These are phyloP conservation scores for Carollia perspicillata DNA, from an alignment of 2,113 vertebrate genomes.

Conservation along the genomic window DNA sequence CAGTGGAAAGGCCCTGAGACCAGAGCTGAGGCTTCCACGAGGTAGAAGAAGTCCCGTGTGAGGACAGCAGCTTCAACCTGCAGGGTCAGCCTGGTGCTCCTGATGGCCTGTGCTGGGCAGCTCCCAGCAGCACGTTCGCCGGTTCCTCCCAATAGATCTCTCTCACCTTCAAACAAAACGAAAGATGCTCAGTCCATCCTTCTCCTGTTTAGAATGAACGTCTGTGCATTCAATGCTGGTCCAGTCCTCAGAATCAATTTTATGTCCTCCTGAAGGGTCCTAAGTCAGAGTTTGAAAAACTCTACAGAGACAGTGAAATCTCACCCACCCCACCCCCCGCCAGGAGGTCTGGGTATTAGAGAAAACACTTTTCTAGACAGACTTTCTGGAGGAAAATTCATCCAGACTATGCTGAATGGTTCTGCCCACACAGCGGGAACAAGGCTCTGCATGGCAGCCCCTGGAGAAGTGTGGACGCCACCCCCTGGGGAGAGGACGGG, in stretches of 20 bases:
- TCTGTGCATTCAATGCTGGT: neutral
- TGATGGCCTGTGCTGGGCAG: neutral
- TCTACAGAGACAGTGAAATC: neutral
- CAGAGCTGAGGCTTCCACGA: neutral
- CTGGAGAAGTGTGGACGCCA: neutral
- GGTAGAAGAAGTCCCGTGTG: neutral
- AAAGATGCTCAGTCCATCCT: neutral
- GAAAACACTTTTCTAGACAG: neutral
- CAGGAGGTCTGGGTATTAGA: neutral
- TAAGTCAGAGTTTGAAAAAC: neutral
- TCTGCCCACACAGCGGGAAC: neutral
- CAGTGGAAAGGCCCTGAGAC: neutral
- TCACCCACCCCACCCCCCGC: fast-evolving
- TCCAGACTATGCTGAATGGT: neutral
- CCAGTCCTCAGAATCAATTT: neutral
- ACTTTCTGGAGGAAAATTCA: neutral
- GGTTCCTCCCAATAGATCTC: neutral
- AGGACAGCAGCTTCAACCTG: neutral
- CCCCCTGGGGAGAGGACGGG: no score
- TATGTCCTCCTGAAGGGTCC: neutral
- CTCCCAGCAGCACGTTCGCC: no score
- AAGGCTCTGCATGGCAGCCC: neutral
- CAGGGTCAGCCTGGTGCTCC: neutral
- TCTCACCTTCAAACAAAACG: neutral
- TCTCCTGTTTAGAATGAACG: neutral